A percentile compares a stretch with the other conserved stretches of the same genome.
These are phyloP conservation scores for Crossocerus cetratus DNA, from an alignment of 2,888 invertebrate genomes.

Conservation along the genomic window DNA sequence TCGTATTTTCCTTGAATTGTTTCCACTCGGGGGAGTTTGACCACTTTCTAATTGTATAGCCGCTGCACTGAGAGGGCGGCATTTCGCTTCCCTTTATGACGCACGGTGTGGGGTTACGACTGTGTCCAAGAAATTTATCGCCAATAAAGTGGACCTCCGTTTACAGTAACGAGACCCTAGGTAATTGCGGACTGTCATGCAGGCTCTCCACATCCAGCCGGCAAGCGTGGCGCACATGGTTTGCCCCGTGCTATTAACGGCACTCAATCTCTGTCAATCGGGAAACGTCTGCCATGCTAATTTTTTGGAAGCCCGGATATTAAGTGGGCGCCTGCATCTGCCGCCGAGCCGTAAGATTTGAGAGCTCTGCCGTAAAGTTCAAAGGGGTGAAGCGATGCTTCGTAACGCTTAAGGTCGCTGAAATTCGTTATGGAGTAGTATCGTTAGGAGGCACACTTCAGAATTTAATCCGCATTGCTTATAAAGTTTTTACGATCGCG, in stretches of 20 bases:
- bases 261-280: conserved; percentile 13
- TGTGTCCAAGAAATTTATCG: conserved; percentile 28
- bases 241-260: conserved; percentile 11
- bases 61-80: conserved; percentile 4
- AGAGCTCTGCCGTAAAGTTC: conserved; percentile 22
- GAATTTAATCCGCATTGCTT: background rate
- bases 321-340: background rate
- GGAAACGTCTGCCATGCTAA: background rate
- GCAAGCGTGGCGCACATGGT: background rate
- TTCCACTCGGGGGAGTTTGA: conserved; percentile 2
- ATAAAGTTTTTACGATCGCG: no score
- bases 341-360: conserved; percentile 21
- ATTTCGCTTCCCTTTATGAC: conserved; percentile 18
- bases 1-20: conserved; percentile 3
- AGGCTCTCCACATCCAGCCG: no score
- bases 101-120: conserved; percentile 15
- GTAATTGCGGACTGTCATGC: conserved; percentile 18
- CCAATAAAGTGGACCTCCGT: conserved; percentile 30
- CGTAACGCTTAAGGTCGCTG: background rate
- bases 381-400: conserved; percentile 1
- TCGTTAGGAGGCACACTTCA: background rate
- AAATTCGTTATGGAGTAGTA: no score
- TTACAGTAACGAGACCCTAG: conserved; percentile 14
- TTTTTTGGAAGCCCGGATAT: background rate
- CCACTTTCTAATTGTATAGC: conserved; percentile 30